Percentiles rank a stretch among this genome's conserved stretches.
These are phyloP conservation scores for Notiomystis cincta DNA, from an alignment of 2,113 vertebrate species.

Conservation along the genomic window DNA sequence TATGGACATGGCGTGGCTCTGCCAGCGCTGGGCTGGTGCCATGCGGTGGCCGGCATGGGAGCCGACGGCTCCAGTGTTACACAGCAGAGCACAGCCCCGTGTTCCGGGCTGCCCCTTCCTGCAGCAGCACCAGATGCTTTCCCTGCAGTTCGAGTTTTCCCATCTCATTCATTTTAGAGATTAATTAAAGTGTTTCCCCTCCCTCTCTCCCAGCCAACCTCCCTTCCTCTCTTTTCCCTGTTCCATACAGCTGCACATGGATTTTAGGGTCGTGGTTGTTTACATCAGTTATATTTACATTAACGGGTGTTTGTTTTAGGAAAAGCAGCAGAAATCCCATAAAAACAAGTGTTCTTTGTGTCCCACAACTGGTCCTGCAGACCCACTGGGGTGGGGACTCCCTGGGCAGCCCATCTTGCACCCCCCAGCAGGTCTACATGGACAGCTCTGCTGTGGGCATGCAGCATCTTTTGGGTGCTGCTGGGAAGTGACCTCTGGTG, in stretches of 20 bases:
- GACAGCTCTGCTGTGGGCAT: rapidly evolving
- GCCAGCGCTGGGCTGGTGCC: rapidly evolving
- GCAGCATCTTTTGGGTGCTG: rapidly evolving
- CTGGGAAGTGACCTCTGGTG: background rate
- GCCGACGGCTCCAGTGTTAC: rapidly evolving
- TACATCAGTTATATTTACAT: background rate
- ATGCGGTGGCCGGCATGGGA: rapidly evolving
- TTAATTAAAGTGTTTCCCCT: slow-evolving; percentile 12
- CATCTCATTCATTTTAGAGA: background rate
- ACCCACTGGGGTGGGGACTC: background rate
- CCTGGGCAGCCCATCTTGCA: background rate
- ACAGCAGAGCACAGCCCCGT: rapidly evolving
- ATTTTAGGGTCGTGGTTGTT: slow-evolving; percentile 34
- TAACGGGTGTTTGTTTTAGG: slow-evolving; percentile 8
- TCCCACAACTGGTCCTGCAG: background rate
- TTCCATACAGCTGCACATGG: slow-evolving; percentile 27
- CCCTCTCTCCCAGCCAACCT: background rate
- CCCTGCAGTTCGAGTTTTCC: background rate
- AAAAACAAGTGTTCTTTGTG: background rate
- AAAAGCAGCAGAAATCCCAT: background rate
- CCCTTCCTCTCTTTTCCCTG: background rate
- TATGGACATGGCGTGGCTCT: rapidly evolving
- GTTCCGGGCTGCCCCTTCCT: background rate
- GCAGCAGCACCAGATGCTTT: background rate
- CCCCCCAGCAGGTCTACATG: rapidly evolving